Conservation (phyloP, 1,140 invertebrate species). For the Halyomorpha halys region DNA sequence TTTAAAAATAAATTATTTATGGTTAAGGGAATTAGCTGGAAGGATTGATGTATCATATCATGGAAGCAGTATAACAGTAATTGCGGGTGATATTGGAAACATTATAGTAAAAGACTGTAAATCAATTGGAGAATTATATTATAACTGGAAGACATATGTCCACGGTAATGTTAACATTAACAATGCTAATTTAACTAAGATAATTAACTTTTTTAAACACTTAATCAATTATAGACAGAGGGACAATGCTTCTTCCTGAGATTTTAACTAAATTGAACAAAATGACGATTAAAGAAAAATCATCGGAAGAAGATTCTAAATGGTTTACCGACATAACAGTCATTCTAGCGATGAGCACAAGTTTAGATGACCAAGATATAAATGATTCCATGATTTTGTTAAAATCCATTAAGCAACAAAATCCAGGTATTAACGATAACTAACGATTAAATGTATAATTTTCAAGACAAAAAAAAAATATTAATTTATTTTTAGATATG, state of each 20-base stretch:
- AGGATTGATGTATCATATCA: conserved; percentile 17
- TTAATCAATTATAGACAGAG: no score
- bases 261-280: no score
- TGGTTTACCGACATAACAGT: background rate
- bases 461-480: no score
- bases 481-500: conserved; percentile 17
- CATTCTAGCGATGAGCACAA: background rate
- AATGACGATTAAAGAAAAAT: no score
- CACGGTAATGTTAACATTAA: background rate
- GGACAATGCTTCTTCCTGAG: no score
- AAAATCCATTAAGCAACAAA: background rate
- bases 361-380: background rate
- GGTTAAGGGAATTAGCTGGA: conserved; percentile 8
- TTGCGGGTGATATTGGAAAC: conserved; percentile 21
- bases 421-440: conserved; percentile 15
- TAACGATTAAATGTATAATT: no score
- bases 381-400: background rate
- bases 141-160: conserved; percentile 1
- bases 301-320: background rate
- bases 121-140: conserved; percentile 2
- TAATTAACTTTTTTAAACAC: no score
- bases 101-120: conserved; percentile 2
- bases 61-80: conserved; percentile 21
- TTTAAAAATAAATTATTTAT: background rate
- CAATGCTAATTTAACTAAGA: no score